These are phyloP conservation scores for Tachyglossus aculeatus DNA, from an alignment of 2,797 vertebrate species.

Conservation along the genomic window DNA sequence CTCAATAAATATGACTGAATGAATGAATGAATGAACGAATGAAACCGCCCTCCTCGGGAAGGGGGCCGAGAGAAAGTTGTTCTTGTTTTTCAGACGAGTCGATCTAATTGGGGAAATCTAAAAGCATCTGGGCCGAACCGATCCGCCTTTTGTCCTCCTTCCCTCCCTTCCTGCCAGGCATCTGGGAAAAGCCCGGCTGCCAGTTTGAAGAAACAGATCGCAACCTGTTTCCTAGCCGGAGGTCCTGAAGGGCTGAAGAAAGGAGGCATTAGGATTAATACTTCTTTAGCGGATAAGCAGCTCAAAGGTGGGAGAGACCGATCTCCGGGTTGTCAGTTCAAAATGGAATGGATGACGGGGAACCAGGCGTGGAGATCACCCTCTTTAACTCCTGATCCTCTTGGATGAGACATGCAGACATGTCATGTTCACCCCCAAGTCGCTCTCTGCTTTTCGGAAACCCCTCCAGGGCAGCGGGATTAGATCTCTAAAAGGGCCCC, in stretches of 20 bases:
- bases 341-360: neutral
- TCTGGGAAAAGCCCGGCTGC: constrained; percentile 37
- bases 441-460: neutral
- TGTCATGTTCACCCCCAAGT: neutral
- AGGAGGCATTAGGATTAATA: constrained; percentile 13
- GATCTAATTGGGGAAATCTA: too few species aligned
- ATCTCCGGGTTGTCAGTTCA: constrained; percentile 12
- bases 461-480: neutral
- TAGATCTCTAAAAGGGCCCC: too few species aligned
- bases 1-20: too few species aligned
- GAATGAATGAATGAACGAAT: too few species aligned
- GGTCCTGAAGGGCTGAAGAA: constrained; percentile 15
- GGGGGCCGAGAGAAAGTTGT: neutral
- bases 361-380: rapidly evolving
- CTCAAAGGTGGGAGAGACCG: neutral
- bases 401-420: too few species aligned
- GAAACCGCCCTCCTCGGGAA: too few species aligned
- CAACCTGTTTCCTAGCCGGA: constrained; percentile 24
- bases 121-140: too few species aligned
- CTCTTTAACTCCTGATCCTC: rapidly evolving
- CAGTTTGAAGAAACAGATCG: constrained; percentile 44
- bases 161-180: constrained; percentile 2
- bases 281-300: constrained; percentile 10
- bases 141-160: too few species aligned
- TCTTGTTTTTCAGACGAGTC: neutral